Percentiles rank a stretch among this genome's conserved stretches.
These are phyloP conservation scores for Poeciliopsis presidionis DNA, from an alignment of 2,797 vertebrate genomes.

Conservation along the genomic window DNA sequence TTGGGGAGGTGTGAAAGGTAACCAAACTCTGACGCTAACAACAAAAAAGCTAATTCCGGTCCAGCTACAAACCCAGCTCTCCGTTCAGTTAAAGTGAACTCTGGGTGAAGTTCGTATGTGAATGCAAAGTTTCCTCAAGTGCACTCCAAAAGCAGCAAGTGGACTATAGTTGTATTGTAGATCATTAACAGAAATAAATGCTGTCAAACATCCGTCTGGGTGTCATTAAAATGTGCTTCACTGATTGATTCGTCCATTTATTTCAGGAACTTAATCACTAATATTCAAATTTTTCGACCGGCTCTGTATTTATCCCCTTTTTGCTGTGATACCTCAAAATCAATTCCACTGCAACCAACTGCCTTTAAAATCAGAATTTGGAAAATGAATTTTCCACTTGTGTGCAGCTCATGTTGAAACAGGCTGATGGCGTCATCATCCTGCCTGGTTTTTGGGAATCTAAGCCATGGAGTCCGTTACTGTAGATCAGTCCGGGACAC, in stretches of 20 bases:
- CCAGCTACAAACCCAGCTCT: too few relatives aligned
- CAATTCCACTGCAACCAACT: background rate
- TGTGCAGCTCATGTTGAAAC: background rate
- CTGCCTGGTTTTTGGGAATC: background rate
- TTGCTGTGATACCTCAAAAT: background rate
- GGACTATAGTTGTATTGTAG: too few relatives aligned
- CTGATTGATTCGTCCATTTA: background rate
- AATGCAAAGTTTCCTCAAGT: too few relatives aligned
- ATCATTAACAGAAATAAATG: too few relatives aligned
- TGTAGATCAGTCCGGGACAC: slow-evolving; percentile 8
- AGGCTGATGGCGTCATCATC: background rate
- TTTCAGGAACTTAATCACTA: background rate
- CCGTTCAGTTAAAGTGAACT: too few relatives aligned
- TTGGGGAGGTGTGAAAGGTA: too few relatives aligned
- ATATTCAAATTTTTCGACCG: background rate
- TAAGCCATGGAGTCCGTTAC: background rate
- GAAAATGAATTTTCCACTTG: background rate
- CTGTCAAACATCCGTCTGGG: too few relatives aligned
- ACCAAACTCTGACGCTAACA: too few relatives aligned
- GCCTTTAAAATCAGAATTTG: background rate
- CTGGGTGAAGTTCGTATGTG: too few relatives aligned
- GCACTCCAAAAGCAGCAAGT: too few relatives aligned
- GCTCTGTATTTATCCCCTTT: background rate
- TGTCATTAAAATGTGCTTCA: too few relatives aligned
- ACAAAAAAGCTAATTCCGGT: too few relatives aligned